Evolutionary conservation across 1,140 invertebrate species (phyloP).

Genomic region (Drosophila persimilis): DNA sequence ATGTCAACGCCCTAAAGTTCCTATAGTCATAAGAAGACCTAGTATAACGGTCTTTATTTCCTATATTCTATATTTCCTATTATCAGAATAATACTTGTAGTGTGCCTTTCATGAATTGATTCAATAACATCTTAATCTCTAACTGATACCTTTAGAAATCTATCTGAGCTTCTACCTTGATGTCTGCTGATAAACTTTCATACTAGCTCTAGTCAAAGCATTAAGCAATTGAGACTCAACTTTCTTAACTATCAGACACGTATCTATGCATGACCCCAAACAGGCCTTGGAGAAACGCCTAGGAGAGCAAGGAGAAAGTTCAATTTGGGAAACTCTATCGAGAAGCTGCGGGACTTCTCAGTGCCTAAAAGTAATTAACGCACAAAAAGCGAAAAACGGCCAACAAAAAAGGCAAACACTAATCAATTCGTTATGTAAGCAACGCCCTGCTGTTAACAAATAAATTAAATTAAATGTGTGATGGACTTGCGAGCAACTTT

Average conservation of each 20-base stretch:
- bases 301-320: slow-evolving; percentile 38
- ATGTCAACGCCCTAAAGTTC: no score
- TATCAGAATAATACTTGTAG: no score
- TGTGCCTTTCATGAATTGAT: no score
- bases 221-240: neutral
- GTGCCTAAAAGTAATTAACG: slow-evolving; percentile 40
- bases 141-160: no score
- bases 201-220: no score
- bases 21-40: no score
- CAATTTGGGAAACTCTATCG: slow-evolving; percentile 16
- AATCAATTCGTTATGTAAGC: slow-evolving; percentile 48
- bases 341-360: slow-evolving; percentile 42
- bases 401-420: slow-evolving; percentile 35
- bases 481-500: slow-evolving; percentile 35
- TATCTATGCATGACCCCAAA: slow-evolving; percentile 13
- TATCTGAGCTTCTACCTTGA: no score
- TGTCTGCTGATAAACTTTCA: no score
- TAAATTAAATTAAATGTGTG: slow-evolving; percentile 48
- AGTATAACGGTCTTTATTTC: no score
- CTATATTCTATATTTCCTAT: no score
- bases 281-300: slow-evolving; percentile 12
- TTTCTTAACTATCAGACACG: slow-evolving; percentile 9
- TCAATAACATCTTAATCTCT: no score
- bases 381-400: slow-evolving; percentile 21
- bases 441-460: slow-evolving; percentile 41